Base-by-base conservation (phyloP, 2,113 vertebrate genomes). In the Myotis yumanensis region DNA sequence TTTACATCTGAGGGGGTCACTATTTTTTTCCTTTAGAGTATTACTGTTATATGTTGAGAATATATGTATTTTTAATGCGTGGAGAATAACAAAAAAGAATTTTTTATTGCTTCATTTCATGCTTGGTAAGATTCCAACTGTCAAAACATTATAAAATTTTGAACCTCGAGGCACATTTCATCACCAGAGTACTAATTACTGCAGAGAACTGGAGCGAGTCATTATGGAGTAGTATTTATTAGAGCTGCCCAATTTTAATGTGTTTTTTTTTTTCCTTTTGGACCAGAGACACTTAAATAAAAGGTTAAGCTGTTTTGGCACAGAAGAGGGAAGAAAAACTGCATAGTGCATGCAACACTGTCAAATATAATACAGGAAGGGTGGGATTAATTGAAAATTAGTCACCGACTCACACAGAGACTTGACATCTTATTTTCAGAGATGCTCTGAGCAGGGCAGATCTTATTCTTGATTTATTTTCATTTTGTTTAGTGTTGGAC, bases 121-220 rank as follows among this genome's bases (percentile, higher is more conserved):
- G 96, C 96, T 97, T 95, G 95, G 88, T 73, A 73, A 90, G 46
- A 91, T 54, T 96, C 96, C 71, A 96, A 73, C 95, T 96, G 64
- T 97, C 83, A 90, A 96, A 95, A 93, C 83, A 16, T 97, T 96
- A 96, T 90, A 92, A 96, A 97, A 98, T 94, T 92, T 87, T 98
- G 20, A 87, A 97, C 96, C 95, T 94, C 95, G 97, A 97, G 97
- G 90, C 97, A 76, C 96, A 96, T 97, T 97, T 97, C 96, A 94
- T 96, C 94, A 97, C 71, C 72, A 96, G 95, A 92, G 86, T 79
- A 68, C 95, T 95, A 96, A 97, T 96, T 95, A 84, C 28, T 93
- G 85, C 25, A 93, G 96, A 95, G 97, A 97, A 95, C 95, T 97
- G 86, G 89, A 96, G 94, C 59, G 22, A 96, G 86, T 93, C 84